phyloP scores from a whole-genome alignment of 1,140 invertebrate genomes.

The Steinernema khuongi region DNA sequence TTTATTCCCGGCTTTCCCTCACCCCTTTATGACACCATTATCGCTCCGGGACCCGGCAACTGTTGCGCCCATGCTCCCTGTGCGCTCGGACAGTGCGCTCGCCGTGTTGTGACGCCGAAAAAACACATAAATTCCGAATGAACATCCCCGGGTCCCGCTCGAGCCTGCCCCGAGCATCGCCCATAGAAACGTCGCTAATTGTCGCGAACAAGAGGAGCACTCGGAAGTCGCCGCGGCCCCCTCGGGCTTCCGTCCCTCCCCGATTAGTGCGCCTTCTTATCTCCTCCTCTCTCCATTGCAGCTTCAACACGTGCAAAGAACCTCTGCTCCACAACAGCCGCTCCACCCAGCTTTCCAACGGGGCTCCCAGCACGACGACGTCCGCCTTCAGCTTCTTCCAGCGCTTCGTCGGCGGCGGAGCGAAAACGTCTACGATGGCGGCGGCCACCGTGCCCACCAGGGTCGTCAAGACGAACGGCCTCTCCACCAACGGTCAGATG shows the following conservation, averaged over 20 bases:
- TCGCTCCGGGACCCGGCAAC: no score
- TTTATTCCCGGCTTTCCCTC: no score
- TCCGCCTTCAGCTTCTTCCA: conserved; percentile 4
- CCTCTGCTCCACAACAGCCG: neutral
- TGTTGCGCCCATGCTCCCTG: neutral
- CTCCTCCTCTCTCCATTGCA: neutral
- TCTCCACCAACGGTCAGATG: neutral
- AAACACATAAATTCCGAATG: conserved; percentile 11
- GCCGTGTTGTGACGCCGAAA: neutral
- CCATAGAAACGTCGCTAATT: neutral
- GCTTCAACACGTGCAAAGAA: conserved; percentile 15
- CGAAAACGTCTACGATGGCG: neutral
- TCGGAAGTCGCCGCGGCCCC: neutral
- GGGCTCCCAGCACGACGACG: neutral
- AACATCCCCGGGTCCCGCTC: neutral
- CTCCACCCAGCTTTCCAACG: neutral
- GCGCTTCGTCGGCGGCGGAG: neutral
- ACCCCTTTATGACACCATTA: no score
- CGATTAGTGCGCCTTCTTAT: neutral
- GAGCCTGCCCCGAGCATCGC: neutral
- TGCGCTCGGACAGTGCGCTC: neutral
- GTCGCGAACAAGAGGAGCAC: neutral
- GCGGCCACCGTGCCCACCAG: neutral
- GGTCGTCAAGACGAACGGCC: neutral
- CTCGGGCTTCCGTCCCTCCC: neutral